Evolutionary conservation across 2,888 invertebrate species (phyloP), one percentile per base, ranked within the genome.

Genomic region (Nebria brevicollis): DNA sequence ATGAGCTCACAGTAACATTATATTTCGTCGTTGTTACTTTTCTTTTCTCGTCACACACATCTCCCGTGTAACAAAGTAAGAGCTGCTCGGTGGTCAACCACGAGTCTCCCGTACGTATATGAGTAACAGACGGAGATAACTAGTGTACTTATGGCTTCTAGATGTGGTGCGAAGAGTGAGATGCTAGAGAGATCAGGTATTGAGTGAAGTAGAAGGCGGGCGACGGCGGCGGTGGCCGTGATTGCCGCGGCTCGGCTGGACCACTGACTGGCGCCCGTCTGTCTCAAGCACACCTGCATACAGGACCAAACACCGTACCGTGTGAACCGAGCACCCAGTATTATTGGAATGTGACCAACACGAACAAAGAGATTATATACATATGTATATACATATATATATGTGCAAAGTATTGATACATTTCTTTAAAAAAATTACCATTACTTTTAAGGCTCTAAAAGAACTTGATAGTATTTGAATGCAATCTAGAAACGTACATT

Each of bases 201-300:
- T 54, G 54, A 54, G 70, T 70, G 26, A 70, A 68, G 70, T 70
- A 11, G 20, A 26, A 70, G 25, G 34, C n/a, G 11, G 70, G 26
- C 70, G 70, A 5, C 70, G 70, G 70, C 70, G 70, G 70, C 70
- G 70, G 70, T 70, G 70, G 70, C 70, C 34, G 70, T 70, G 70
- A 70, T 70, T 70, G 70, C 70, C 13, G 54, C 54, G 11, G 54
- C 54, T 70, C 54, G 11, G 54, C 54, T 70, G 70, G 34, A 70
- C 70, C 70, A 70, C 34, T 70, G 78, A 72, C 78, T 77, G 78
- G 78, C 78, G 78, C 78, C 78, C 78, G 78, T 72, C 73, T 73
- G 78, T 78, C 78, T 78, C 66, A 65, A 66, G 78, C 73, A 78
- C 78, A 78, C 78, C 78, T 78, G 78, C 78, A 78, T 72, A 70